phyloP scores from a whole-genome alignment of 37 sponge, comb jelly and placozoan species.

The Bolinopsis microptera region DNA sequence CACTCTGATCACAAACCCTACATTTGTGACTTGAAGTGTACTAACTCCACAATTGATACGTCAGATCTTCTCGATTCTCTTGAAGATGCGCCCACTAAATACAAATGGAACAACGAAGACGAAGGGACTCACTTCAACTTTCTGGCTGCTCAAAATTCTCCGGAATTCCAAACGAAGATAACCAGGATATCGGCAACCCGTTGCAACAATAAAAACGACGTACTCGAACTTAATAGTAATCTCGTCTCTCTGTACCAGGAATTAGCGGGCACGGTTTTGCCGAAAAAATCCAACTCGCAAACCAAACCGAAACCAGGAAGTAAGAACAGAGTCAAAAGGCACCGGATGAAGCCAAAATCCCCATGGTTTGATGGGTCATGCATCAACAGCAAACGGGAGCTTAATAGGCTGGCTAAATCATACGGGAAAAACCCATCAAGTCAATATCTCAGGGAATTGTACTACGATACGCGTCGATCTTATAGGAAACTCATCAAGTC shows the following conservation, averaged over 20 bases:
- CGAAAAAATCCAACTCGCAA: background rate
- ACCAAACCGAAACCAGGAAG: background rate
- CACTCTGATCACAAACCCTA: background rate
- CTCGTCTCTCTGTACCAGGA: background rate
- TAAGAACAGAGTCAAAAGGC: background rate
- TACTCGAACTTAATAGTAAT: background rate
- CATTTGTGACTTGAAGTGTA: background rate
- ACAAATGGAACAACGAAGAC: background rate
- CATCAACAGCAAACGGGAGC: background rate
- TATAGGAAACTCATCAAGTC: background rate
- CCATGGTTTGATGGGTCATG: conserved; percentile 9
- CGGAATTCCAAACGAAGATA: background rate
- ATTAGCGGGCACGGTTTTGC: background rate
- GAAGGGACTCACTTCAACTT: background rate
- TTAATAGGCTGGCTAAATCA: background rate
- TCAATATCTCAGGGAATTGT: background rate
- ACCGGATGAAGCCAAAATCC: background rate
- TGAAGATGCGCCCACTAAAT: background rate
- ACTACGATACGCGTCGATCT: background rate
- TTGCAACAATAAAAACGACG: background rate
- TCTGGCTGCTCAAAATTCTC: background rate
- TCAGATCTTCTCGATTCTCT: background rate
- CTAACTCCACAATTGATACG: background rate
- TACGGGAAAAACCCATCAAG: background rate
- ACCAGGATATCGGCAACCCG: background rate